Evolutionary conservation across 2,113 vertebrate species (phyloP), one percentile per base, ranked within the genome.

Genomic region (Butastur rufipennis): DNA sequence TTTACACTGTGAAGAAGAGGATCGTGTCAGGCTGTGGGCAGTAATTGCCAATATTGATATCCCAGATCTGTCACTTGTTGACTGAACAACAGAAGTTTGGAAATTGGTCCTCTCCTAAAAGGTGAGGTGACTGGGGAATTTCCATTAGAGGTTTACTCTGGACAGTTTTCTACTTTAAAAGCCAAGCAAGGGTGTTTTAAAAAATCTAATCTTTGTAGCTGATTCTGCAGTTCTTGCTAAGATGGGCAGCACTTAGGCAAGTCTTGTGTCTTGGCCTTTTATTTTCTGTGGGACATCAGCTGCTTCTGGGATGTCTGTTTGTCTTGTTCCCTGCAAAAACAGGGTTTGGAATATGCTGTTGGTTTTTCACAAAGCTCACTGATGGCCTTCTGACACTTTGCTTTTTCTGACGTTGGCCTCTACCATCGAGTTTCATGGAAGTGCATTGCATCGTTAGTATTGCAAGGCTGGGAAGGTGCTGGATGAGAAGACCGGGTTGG

Each of bases 21-120:
- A 53, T 13, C 0, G 2, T 13, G 31, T 13, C 34, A 31, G 50
- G 56, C 58, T 38, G n/a, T 42, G 29, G 32, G 45, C 22, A 43
- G 52, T 10, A 9, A 16, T 25, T 10, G 26, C 22, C 38, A 5
- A 0, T 27, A 15, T 26, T 3, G 2, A 9, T 34, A 45, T 48
- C 61, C 38, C 22, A 20, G 45, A 63, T 3, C 21, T 38, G 58
- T 42, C 38, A 12, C 20, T 52, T 43, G 16, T 36, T 25, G 48
- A 10, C 40, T 23, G 36, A 65, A 22, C 38, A 38, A 8, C 16
- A 16, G 12, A 34, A 40, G 19, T 43, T 52, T 38, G 55, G 72
- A n/a, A 40, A 15, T 9, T 4, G 19, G 11, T 52, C 43, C 31
- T 47, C 13, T 81, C 68, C 85, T 61, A 23, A 21, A 42, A 68